Conservation (phyloP, 2,113 vertebrate genomes). For the Gavia stellata region DNA sequence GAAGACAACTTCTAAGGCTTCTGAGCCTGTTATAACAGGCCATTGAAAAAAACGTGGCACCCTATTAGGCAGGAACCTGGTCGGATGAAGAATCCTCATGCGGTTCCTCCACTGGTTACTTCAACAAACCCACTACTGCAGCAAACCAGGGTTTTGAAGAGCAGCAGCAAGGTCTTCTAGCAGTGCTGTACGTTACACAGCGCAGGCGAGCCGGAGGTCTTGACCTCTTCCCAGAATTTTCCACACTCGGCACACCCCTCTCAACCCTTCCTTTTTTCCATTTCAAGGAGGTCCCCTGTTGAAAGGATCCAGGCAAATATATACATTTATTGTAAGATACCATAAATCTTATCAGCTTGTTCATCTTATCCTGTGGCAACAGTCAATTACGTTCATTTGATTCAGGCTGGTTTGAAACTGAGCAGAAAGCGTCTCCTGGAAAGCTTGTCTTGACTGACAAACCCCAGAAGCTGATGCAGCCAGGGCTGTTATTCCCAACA, state of each 20-base stretch:
- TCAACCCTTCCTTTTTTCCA: background rate
- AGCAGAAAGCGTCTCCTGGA: constrained; percentile 12
- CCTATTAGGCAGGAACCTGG: background rate
- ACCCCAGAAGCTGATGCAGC: constrained; percentile 27
- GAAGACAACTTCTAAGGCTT: background rate
- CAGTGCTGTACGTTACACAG: background rate
- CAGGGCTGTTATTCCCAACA: background rate
- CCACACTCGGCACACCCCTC: background rate
- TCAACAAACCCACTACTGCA: background rate
- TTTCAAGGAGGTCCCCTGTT: background rate
- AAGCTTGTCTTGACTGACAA: constrained; percentile 39
- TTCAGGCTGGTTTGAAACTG: constrained; percentile 26
- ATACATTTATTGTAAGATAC: constrained; percentile 17
- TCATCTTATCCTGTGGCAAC: constrained; percentile 39
- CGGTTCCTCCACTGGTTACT: background rate
- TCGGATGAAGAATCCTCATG: accelerated
- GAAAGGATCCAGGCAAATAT: background rate
- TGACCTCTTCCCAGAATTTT: constrained; percentile 1
- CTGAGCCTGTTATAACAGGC: background rate
- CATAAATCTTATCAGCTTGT: constrained; percentile 52
- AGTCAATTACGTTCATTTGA: constrained; percentile 6
- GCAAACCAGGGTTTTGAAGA: background rate
- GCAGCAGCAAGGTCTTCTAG: background rate
- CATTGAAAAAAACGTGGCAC: background rate
- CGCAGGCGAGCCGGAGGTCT: background rate